Percentiles rank a stretch among this genome's conserved stretches.
These are phyloP conservation scores for Theristus sp. DNA, from an alignment of 2,888 invertebrate species.

Conservation along the genomic window DNA sequence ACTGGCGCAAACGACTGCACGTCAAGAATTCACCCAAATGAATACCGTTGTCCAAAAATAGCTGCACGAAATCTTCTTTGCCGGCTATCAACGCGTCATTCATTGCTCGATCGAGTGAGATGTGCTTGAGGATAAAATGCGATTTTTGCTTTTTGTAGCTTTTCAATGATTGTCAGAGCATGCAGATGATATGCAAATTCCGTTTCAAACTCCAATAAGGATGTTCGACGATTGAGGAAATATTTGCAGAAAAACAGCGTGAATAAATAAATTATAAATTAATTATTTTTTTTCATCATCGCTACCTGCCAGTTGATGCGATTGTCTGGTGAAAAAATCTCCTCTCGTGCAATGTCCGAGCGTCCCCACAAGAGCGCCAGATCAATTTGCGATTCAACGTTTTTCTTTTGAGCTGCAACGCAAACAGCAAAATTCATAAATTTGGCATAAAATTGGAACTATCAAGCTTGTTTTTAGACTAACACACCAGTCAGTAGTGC, in stretches of 20 bases:
- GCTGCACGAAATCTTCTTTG: conserved; percentile 28
- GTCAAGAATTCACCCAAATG: conserved; percentile 28
- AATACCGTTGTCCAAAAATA: conserved; percentile 30
- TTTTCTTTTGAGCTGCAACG: not conserved
- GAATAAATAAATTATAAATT: too few species aligned
- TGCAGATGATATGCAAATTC: too few species aligned
- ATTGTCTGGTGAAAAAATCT: conserved; percentile 31
- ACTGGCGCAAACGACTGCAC: conserved; percentile 22
- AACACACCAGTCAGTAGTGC: conserved; percentile 28
- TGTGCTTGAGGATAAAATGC: not conserved
- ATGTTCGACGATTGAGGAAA: too few species aligned
- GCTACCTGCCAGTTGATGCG: conserved; percentile 20
- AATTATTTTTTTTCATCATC: too few species aligned
- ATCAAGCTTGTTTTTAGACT: too few species aligned
- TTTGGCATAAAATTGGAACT: not conserved
- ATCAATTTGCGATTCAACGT: conserved; percentile 25
- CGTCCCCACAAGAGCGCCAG: conserved; percentile 31
- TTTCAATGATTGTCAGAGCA: too few species aligned
- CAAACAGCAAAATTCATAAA: not conserved
- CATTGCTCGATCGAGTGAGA: conserved; percentile 1
- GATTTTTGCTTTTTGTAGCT: too few species aligned
- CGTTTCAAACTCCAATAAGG: too few species aligned
- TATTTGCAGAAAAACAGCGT: too few species aligned
- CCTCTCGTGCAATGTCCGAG: conserved; percentile 29
- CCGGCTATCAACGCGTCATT: conserved; percentile 26